Conservation (phyloP, 2,797 vertebrate species). For the Smutsia gigantea region DNA sequence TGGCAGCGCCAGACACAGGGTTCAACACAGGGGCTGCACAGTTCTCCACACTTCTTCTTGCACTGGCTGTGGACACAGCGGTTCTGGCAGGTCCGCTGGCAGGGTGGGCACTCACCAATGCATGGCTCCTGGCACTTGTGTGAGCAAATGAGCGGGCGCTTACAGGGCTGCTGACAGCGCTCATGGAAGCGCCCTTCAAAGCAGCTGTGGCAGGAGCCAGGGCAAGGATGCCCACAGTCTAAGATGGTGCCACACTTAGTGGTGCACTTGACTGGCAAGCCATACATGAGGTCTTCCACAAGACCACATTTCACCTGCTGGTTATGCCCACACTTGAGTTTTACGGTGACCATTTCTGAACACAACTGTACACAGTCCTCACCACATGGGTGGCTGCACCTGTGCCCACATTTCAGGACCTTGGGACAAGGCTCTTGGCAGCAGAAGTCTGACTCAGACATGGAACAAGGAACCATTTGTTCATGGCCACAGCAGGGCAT, state of each 20-base stretch:
- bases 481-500: slow-evolving; percentile 90
- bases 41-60: slow-evolving; percentile 89
- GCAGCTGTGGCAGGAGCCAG: slow-evolving; percentile 90
- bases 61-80: slow-evolving; percentile 94
- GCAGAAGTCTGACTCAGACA: slow-evolving; percentile 83
- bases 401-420: slow-evolving; percentile 90
- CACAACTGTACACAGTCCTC: slow-evolving; percentile 86
- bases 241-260: slow-evolving; percentile 85
- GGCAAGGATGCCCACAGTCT: slow-evolving; percentile 91
- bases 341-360: slow-evolving; percentile 81
- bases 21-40: slow-evolving; percentile 91
- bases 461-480: slow-evolving; percentile 93
- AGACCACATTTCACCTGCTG: slow-evolving; percentile 87
- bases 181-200: slow-evolving; percentile 91
- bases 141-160: slow-evolving; percentile 91
- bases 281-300: slow-evolving; percentile 69
- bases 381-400: slow-evolving; percentile 89
- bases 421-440: slow-evolving; percentile 90
- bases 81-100: slow-evolving; percentile 90
- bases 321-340: slow-evolving; percentile 91
- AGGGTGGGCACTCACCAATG: slow-evolving; percentile 91
- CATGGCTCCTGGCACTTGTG: slow-evolving; percentile 93
- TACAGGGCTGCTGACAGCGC: slow-evolving; percentile 87
- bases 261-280: slow-evolving; percentile 83
- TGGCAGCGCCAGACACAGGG: slow-evolving; percentile 92